These are phyloP conservation scores for Esox masquinongy DNA, from an alignment of 2,797 vertebrate genomes.

Conservation along the genomic window DNA sequence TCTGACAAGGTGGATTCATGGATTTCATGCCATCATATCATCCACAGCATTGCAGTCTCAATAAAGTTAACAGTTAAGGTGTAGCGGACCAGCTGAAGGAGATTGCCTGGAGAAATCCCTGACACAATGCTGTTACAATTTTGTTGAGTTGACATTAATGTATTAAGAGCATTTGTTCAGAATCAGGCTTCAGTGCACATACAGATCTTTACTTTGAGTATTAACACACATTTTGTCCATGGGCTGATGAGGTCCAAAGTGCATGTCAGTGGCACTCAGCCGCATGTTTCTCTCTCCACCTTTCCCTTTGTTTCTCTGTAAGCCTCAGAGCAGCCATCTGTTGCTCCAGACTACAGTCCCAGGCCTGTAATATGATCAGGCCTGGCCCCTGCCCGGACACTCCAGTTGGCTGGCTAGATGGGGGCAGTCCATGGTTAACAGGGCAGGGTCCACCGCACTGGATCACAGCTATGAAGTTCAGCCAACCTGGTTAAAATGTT, in stretches of 20 bases:
- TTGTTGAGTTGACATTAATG: background rate
- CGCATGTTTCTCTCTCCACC: constrained; percentile 46
- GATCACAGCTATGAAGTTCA: background rate
- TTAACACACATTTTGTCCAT: constrained; percentile 9
- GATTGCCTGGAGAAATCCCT: background rate
- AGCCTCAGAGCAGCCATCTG: constrained; percentile 65
- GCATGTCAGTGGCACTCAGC: constrained; percentile 25
- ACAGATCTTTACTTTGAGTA: background rate
- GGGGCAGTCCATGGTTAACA: constrained; percentile 44
- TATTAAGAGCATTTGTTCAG: background rate
- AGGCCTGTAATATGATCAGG: constrained; percentile 67
- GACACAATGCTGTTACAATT: background rate
- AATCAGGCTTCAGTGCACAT: background rate
- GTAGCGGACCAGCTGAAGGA: background rate
- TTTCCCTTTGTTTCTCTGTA: constrained; percentile 43
- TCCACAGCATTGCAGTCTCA: background rate
- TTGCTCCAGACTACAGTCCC: constrained; percentile 55
- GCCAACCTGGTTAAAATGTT: background rate
- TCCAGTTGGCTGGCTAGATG: constrained; percentile 52
- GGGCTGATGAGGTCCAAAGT: constrained; percentile 21
- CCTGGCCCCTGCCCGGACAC: constrained; percentile 53
- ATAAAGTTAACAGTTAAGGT: background rate
- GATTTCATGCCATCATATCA: background rate
- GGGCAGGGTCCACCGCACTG: background rate
- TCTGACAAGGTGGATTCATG: background rate